Evolutionary conservation across 2,113 vertebrate genomes (phyloP).

Genomic region (Tympanuchus pallidicinctus): DNA sequence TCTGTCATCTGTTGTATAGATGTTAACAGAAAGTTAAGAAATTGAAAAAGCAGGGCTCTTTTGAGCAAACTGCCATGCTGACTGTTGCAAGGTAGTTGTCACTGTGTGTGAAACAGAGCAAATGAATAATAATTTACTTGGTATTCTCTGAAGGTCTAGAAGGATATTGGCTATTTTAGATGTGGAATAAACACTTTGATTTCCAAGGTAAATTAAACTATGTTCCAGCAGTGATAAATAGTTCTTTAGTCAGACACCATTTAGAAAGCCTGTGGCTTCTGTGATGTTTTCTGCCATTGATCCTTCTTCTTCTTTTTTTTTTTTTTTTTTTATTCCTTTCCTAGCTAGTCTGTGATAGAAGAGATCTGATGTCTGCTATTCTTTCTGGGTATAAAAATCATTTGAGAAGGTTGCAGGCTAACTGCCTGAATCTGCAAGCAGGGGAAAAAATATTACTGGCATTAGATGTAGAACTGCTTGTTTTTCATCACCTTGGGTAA

Average conservation of each 20-base stretch:
- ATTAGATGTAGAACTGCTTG: background rate
- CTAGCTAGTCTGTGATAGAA: background rate
- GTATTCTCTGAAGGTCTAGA: background rate
- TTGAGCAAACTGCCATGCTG: background rate
- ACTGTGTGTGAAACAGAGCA: background rate
- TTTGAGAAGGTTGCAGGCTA: background rate
- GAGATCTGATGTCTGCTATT: background rate
- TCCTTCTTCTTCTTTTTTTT: background rate
- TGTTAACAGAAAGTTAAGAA: background rate
- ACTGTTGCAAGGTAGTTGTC: background rate
- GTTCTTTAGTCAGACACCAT: background rate
- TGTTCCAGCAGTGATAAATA: background rate
- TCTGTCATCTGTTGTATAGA: fast-evolving
- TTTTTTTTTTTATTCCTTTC: background rate
- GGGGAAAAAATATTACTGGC: background rate
- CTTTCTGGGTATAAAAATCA: background rate
- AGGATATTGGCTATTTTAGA: background rate
- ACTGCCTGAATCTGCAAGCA: background rate
- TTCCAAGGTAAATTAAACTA: background rate
- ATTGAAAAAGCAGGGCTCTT: background rate
- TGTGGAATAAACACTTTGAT: background rate
- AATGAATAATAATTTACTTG: background rate
- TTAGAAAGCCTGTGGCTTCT: background rate
- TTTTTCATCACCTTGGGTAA: background rate
- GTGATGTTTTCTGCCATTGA: background rate